Evolutionary conservation across 2,888 invertebrate genomes (phyloP).

Genomic region (Drosophila vallismaia): DNA sequence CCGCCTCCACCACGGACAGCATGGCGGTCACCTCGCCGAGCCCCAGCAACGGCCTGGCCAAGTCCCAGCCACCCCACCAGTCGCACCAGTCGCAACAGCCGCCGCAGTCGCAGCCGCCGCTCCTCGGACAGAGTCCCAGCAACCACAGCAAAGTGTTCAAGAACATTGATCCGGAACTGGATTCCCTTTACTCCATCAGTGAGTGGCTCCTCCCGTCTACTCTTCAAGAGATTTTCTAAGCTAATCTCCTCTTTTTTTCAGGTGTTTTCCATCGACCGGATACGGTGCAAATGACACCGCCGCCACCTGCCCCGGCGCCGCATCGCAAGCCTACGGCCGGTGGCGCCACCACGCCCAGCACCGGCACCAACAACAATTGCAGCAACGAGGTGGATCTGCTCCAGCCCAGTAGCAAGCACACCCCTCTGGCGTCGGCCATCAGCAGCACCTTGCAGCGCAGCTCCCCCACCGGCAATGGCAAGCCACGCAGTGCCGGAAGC

Average conservation of each 20-base stretch:
- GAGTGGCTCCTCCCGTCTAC: slow-evolving; percentile 61
- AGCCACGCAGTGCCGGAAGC: slow-evolving; percentile 53
- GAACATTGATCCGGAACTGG: slow-evolving; percentile 86
- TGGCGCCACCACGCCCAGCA: slow-evolving; percentile 85
- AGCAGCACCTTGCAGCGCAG: slow-evolving; percentile 63
- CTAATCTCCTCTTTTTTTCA: slow-evolving; percentile 22
- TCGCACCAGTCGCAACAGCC: slow-evolving; percentile 65
- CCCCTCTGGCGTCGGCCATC: slow-evolving; percentile 38
- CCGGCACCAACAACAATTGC: slow-evolving; percentile 58
- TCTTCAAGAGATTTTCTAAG: not conserved
- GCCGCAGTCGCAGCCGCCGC: slow-evolving; percentile 58
- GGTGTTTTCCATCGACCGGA: slow-evolving; percentile 83
- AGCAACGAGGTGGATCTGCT: slow-evolving; percentile 63
- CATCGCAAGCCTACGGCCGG: slow-evolving; percentile 89
- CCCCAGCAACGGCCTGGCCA: slow-evolving; percentile 72
- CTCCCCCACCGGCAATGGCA: slow-evolving; percentile 52
- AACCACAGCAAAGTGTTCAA: slow-evolving; percentile 83
- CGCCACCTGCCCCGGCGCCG: slow-evolving; percentile 90
- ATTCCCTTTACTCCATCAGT: slow-evolving; percentile 90
- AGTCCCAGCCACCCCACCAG: slow-evolving; percentile 50
- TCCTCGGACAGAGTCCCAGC: slow-evolving; percentile 77
- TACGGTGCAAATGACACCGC: slow-evolving; percentile 86
- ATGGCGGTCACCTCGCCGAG: slow-evolving; percentile 68
- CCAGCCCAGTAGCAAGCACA: slow-evolving; percentile 60
- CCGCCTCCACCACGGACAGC: slow-evolving; percentile 67